These are phyloP conservation scores for Onychomys torridus DNA, from an alignment of 2,797 vertebrate genomes.

Conservation along the genomic window DNA sequence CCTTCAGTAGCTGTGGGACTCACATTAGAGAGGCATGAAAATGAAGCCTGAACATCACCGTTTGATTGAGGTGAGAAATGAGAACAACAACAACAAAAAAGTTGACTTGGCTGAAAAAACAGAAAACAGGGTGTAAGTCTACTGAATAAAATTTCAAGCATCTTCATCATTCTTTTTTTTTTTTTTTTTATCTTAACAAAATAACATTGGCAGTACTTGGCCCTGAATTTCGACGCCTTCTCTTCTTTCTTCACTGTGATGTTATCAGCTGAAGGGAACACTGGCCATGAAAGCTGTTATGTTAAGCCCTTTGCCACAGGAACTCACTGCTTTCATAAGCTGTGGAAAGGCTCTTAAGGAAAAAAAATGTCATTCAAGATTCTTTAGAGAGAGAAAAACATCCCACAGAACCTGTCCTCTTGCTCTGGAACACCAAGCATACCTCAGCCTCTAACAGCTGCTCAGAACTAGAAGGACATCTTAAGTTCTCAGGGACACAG, in stretches of 20 bases:
- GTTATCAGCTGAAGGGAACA: constrained; percentile 80
- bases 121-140: constrained; percentile 39
- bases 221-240: constrained; percentile 77
- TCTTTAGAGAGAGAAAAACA: constrained; percentile 77
- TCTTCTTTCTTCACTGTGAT: constrained; percentile 79
- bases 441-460: not conserved
- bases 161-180: constrained; percentile 69
- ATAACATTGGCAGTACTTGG: constrained; percentile 59
- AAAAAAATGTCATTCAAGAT: constrained; percentile 87
- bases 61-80: not conserved
- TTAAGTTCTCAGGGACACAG: constrained; percentile 46
- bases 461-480: not conserved
- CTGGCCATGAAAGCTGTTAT: constrained; percentile 81
- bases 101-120: constrained; percentile 68
- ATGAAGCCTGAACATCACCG: not conserved
- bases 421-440: not conserved
- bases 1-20: not conserved
- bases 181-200: constrained; percentile 82
- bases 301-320: constrained; percentile 86
- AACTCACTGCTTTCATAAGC: constrained; percentile 88
- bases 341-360: constrained; percentile 85
- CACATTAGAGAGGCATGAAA: not conserved
- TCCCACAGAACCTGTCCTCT: not conserved
- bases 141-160: constrained; percentile 56
- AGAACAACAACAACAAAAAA: not conserved